A percentile compares a stretch with the other conserved stretches of the same genome.
phyloP scores from a whole-genome alignment of 2,113 vertebrate species.

The Melanerpes formicivorus region DNA sequence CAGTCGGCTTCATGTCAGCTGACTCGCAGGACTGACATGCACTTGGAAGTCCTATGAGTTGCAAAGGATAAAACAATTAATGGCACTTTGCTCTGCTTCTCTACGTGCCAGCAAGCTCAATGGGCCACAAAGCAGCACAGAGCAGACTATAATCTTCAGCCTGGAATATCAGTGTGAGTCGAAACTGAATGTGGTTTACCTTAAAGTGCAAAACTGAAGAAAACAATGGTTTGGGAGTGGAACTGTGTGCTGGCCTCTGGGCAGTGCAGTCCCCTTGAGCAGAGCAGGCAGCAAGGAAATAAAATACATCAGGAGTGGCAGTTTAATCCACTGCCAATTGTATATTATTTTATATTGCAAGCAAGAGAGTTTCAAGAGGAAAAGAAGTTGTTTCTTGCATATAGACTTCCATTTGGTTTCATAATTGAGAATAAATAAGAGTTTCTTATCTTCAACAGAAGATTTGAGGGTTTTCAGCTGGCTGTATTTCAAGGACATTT shows the following conservation, averaged over 20 bases:
- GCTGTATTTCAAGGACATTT: not conserved
- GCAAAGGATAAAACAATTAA: not conserved
- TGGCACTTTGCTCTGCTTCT: not conserved
- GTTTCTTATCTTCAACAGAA: not conserved
- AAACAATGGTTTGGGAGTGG: not conserved
- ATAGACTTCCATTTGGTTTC: not conserved
- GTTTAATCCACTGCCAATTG: not conserved
- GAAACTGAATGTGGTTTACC: not conserved
- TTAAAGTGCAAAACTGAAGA: not conserved
- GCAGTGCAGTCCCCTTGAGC: not conserved
- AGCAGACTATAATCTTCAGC: not conserved
- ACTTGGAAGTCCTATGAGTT: not conserved
- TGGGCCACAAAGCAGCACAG: not conserved
- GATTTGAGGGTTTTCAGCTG: not conserved
- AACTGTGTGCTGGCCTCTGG: not conserved
- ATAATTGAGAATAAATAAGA: not conserved
- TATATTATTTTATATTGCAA: not conserved
- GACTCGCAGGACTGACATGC: not conserved
- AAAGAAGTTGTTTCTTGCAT: not conserved
- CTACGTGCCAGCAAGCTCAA: accelerated
- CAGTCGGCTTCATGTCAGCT: not conserved
- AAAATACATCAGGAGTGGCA: not conserved
- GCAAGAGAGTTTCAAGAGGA: not conserved
- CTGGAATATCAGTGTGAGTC: not conserved
- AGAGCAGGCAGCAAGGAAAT: not conserved